These are phyloP conservation scores for Prionailurus bengalensis DNA, from an alignment of 2,113 vertebrate species.

Conservation along the genomic window DNA sequence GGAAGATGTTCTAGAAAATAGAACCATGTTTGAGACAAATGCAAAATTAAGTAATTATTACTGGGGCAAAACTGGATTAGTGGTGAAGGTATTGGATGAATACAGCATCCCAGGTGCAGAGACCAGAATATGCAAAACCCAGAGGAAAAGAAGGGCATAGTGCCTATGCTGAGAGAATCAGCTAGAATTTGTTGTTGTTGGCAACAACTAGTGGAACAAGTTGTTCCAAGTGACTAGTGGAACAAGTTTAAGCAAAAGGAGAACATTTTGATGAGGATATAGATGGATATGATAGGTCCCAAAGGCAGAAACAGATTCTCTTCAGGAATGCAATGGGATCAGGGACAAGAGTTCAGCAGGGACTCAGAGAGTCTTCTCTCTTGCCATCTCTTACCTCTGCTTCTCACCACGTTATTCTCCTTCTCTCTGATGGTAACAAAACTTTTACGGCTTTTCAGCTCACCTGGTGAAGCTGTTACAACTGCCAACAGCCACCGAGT, in stretches of 20 bases:
- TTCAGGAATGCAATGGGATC: background rate
- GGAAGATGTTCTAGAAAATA: background rate
- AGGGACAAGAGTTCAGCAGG: rapidly evolving
- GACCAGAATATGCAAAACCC: background rate
- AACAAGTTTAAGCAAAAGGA: background rate
- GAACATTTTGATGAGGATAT: background rate
- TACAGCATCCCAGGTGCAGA: background rate
- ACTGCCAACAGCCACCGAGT: background rate
- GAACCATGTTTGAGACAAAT: background rate
- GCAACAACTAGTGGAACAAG: background rate
- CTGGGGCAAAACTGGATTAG: background rate
- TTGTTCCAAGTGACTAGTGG: background rate
- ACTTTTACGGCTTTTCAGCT: background rate
- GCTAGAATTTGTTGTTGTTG: no score
- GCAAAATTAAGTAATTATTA: background rate
- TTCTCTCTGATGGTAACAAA: background rate
- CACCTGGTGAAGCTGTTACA: background rate
- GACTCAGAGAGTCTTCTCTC: background rate
- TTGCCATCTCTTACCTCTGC: background rate
- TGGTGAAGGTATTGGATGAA: background rate
- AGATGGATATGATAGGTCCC: no score
- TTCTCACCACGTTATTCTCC: background rate
- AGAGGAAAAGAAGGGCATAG: background rate
- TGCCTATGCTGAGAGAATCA: background rate
- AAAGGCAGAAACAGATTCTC: background rate